Percentiles rank a stretch among this genome's conserved stretches.
Conservation (phyloP, 2,113 vertebrate genomes). For the Callionymus lyra region DNA sequence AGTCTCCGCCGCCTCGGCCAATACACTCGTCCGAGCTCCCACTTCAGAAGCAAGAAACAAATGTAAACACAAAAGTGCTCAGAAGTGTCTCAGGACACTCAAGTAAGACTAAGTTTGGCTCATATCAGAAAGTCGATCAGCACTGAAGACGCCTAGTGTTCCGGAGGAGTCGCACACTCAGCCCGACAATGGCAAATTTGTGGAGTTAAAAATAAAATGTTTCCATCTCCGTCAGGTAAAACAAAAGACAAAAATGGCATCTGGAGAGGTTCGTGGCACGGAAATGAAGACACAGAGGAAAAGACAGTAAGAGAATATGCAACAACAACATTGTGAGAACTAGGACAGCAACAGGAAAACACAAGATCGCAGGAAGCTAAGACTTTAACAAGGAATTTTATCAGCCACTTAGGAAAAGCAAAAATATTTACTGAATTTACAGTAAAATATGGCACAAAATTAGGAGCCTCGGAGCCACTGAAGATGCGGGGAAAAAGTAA, state of each 20-base stretch:
- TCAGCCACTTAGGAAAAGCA: constrained; percentile 34
- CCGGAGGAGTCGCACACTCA: neutral
- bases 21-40: neutral
- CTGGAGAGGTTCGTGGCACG: constrained; percentile 16
- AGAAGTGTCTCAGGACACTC: neutral
- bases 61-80: constrained; percentile 1
- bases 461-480: no score
- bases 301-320: constrained; percentile 30
- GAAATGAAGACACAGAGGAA: constrained; percentile 8
- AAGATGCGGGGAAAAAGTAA: no score
- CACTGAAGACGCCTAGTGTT: constrained; percentile 42
- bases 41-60: neutral
- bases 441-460: constrained; percentile 52
- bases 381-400: constrained; percentile 42
- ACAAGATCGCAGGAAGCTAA: constrained; percentile 48
- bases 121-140: neutral
- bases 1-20: no score
- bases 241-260: constrained; percentile 18
- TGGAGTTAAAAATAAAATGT: constrained; percentile 3
- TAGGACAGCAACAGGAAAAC: constrained; percentile 42
- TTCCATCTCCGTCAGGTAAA: constrained; percentile 17
- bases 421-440: constrained; percentile 37
- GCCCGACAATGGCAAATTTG: no score
- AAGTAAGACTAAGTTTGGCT: no score
- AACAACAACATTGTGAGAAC: constrained; percentile 30